Conservation (phyloP, 2,888 invertebrate species). For the Tanytarsus gracilentus region DNA sequence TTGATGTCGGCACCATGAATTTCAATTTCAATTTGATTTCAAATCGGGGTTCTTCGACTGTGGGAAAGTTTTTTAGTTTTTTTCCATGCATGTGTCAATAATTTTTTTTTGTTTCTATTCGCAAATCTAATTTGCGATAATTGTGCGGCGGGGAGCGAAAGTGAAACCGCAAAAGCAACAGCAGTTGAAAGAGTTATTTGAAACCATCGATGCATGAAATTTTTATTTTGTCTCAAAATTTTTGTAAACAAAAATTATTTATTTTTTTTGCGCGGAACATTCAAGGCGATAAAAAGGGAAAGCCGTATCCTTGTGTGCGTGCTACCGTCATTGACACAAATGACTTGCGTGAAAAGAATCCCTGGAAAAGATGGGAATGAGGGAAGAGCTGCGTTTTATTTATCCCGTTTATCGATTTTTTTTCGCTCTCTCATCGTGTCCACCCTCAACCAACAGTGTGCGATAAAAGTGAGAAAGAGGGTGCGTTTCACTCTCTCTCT, state of each 20-base stretch:
- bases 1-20: constrained; percentile 25
- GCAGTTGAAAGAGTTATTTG: too few relatives aligned
- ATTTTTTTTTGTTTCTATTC: background rate
- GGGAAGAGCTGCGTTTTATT: constrained; percentile 1
- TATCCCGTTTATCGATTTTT: constrained; percentile 28
- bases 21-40: background rate
- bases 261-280: background rate
- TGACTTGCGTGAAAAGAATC: constrained; percentile 26
- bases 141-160: background rate
- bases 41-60: constrained; percentile 8
- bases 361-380: background rate
- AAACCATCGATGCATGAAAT: too few relatives aligned
- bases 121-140: background rate
- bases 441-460: too few relatives aligned
- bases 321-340: constrained; percentile 12
- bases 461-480: too few relatives aligned
- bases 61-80: background rate
- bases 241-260: background rate
- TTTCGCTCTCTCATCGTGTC: background rate
- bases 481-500: too few relatives aligned
- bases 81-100: constrained; percentile 8
- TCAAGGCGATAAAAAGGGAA: constrained; percentile 10
- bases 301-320: constrained; percentile 4
- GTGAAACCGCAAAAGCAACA: background rate
- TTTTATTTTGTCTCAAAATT: too few relatives aligned